A percentile compares a stretch with the other conserved stretches of the same genome.
phyloP scores from a whole-genome alignment of 2,797 vertebrate species.

The Thalassophryne amazonica region DNA sequence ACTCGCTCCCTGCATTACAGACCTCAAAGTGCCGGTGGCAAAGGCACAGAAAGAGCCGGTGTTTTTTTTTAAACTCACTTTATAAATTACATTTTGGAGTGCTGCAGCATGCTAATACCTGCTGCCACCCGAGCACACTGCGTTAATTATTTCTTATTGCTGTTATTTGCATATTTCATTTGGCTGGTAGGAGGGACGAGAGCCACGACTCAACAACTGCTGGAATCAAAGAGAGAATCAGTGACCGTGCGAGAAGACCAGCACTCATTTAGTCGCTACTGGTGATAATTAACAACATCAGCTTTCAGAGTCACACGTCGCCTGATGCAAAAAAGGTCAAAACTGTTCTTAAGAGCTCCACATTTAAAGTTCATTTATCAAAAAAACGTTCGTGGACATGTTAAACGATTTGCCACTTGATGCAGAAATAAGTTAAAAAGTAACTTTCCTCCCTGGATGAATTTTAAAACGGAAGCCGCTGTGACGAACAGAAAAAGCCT shows the following conservation, averaged over 20 bases:
- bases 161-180: slow-evolving; percentile 77
- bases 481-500: slow-evolving; percentile 13
- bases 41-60: slow-evolving; percentile 74
- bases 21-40: slow-evolving; percentile 71
- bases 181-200: slow-evolving; percentile 42
- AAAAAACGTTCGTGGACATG: too few species aligned
- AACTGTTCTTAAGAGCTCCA: slow-evolving; percentile 10
- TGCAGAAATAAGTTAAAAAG: slow-evolving; percentile 14
- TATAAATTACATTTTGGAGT: slow-evolving; percentile 77
- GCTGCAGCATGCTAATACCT: slow-evolving; percentile 75
- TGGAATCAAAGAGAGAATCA: slow-evolving; percentile 12
- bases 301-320: slow-evolving; percentile 2
- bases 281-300: slow-evolving; percentile 38
- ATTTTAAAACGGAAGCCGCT: neutral
- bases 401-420: neutral
- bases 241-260: slow-evolving; percentile 23
- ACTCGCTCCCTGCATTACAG: slow-evolving; percentile 67
- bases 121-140: slow-evolving; percentile 64
- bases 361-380: too few species aligned
- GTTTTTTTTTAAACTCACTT: slow-evolving; percentile 71
- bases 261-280: slow-evolving; percentile 36
- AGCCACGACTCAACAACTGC: slow-evolving; percentile 34
- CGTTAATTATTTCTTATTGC: slow-evolving; percentile 77
- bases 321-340: slow-evolving; percentile 19
- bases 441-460: slow-evolving; percentile 11